A percentile compares a stretch with the other conserved stretches of the same genome.
Evolutionary conservation across 2,113 vertebrate genomes (phyloP).

Genomic region (Tiliqua scincoides): DNA sequence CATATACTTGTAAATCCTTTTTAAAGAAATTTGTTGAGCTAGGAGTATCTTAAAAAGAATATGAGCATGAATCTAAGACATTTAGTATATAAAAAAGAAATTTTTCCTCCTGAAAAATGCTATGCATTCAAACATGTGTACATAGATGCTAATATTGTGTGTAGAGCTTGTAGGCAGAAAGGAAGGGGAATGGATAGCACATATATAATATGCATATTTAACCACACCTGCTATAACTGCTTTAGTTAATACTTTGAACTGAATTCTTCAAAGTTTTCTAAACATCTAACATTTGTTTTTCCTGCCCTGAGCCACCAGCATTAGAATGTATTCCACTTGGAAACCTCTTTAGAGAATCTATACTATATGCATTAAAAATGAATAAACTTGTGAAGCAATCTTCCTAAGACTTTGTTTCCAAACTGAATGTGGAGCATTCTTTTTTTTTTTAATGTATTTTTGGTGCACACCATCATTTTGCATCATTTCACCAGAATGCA

Average conservation of each 20-base stretch:
- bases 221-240: constrained; percentile 46
- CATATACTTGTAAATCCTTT: too few relatives aligned
- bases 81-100: constrained; percentile 20
- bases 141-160: constrained; percentile 49
- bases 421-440: background rate
- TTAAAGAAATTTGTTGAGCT: too few relatives aligned
- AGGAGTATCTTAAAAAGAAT: background rate
- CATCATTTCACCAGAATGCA: background rate
- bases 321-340: constrained; percentile 60
- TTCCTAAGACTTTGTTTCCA: constrained; percentile 40
- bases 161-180: constrained; percentile 13
- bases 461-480: background rate
- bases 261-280: constrained; percentile 56
- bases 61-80: background rate
- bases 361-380: constrained; percentile 64
- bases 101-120: constrained; percentile 39
- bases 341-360: constrained; percentile 60
- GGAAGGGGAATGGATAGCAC: constrained; percentile 39
- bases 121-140: background rate
- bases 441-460: background rate
- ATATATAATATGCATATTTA: constrained; percentile 54
- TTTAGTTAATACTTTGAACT: constrained; percentile 50
- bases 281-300: constrained; percentile 33
- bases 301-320: constrained; percentile 61
- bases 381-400: constrained; percentile 58